phyloP scores from a whole-genome alignment of 1,140 invertebrate genomes.

The Ridgeia piscesae region DNA sequence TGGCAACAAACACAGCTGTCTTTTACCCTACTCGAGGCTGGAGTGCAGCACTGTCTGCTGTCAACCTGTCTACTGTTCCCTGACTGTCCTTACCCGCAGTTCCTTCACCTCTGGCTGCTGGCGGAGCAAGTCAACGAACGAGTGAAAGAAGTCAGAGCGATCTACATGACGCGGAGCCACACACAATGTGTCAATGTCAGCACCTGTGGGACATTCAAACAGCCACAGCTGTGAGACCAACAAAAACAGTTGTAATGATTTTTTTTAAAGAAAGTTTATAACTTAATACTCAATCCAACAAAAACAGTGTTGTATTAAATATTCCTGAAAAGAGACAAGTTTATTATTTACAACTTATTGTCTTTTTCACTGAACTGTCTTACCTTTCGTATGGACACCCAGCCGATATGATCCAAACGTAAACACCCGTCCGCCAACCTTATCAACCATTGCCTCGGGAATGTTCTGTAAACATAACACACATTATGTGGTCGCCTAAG shows the following conservation, averaged over 20 bases:
- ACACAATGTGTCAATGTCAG: slow-evolving; percentile 98
- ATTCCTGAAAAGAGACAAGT: too few species aligned
- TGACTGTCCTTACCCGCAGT: slow-evolving; percentile 71
- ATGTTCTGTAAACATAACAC: slow-evolving; percentile 43
- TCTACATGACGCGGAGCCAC: slow-evolving; percentile 95
- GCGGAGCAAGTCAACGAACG: slow-evolving; percentile 90
- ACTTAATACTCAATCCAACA: too few species aligned
- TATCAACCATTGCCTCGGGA: slow-evolving; percentile 54
- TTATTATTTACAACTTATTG: too few species aligned
- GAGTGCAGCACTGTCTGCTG: background rate
- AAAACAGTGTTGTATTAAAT: too few species aligned
- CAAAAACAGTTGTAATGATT: slow-evolving; percentile 20
- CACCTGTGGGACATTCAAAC: slow-evolving; percentile 64
- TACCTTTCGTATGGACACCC: slow-evolving; percentile 82
- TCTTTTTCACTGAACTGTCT: background rate
- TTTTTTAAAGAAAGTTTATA: slow-evolving; percentile 8
- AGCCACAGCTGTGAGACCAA: slow-evolving; percentile 40
- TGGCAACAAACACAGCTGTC: too few species aligned
- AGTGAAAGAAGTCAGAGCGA: slow-evolving; percentile 89
- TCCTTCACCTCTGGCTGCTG: slow-evolving; percentile 84
- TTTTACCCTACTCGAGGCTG: background rate
- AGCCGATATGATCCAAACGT: slow-evolving; percentile 95
- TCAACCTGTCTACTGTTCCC: slow-evolving; percentile 33
- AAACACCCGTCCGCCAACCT: slow-evolving; percentile 94
- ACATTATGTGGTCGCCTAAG: background rate